Base-by-base conservation (phyloP, 35 echinoderm and acorn worm species). In the Ptychodera flava region DNA sequence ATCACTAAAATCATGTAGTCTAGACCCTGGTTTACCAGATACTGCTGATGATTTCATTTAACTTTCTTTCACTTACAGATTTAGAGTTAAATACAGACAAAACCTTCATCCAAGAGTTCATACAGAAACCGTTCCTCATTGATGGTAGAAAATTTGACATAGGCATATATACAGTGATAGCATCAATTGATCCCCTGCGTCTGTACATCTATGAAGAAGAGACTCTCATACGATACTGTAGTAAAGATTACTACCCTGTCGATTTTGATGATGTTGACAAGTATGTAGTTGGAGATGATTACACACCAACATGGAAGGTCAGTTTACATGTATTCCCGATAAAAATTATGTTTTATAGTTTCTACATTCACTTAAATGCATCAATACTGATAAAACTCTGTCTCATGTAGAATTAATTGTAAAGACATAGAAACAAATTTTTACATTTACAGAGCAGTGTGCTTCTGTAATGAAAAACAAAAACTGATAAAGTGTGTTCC, bases 71-170 rank as follows among this genome's bases (percentile, higher is more conserved):
- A 33, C 35, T 84, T 32, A 16, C 35, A 97, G 95, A 93, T 10
- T 78, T 97, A 30, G 92, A 97, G 83, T 86, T 97, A 1, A 76
- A 77, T 29, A 78, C 86, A 34, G 33, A 84, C 16, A 85, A 97
- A 36, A 97, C 89, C 0, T 97, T 97, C 34, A 82, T 97, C 33
- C 95, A 97, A 83, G 91, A 93, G 84, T 97, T 81, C 85, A 85
- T 97, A 37, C 86, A 78, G 6, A 93, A 93, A 12, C 95, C 95
- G 1, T 91, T 82, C 75, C 81, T 97, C 28, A 91, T 97, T 27
- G 92, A 97, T 85, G 95, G 95, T 0, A 92, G 85, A 32, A 97
- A 97, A 78, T 93, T 97, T 91, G 95, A 97, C 77, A 88, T 97
- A 31, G 95, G 95, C 0, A 36, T 97, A 15, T 97, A 97, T 53